A percentile compares a stretch with the other conserved stretches of the same genome.
These are phyloP conservation scores for Noctua pronuba DNA, from an alignment of 2,888 invertebrate species.

Conservation along the genomic window DNA sequence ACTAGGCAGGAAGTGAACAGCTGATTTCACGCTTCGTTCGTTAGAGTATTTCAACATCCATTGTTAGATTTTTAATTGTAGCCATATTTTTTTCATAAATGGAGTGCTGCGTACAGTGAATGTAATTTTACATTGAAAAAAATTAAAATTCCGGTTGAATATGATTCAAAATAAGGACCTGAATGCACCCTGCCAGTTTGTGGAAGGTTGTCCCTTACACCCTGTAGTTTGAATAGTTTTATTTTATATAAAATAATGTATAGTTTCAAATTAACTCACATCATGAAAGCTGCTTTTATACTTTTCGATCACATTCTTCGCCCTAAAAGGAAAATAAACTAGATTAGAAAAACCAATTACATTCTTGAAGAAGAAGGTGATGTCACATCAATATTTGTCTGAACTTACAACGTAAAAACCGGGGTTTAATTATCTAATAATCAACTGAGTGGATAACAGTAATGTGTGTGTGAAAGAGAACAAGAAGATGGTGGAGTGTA, in stretches of 20 bases:
- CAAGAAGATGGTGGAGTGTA: neutral
- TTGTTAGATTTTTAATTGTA: too few species aligned
- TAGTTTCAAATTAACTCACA: conserved; percentile 68
- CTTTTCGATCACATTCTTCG: conserved; percentile 79
- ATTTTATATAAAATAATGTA: neutral
- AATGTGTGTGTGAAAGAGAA: neutral
- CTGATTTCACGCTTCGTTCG: too few species aligned
- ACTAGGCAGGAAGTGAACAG: too few species aligned
- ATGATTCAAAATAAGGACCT: too few species aligned
- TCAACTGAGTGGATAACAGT: neutral
- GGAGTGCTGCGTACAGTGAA: too few species aligned
- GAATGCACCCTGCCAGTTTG: too few species aligned
- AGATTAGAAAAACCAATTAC: neutral
- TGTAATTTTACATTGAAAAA: too few species aligned
- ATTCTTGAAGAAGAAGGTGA: conserved; percentile 1
- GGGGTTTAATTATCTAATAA: neutral
- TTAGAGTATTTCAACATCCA: too few species aligned
- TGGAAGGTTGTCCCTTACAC: too few species aligned
- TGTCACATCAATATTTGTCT: neutral
- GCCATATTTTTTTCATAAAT: too few species aligned
- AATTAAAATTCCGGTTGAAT: too few species aligned
- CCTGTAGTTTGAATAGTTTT: neutral
- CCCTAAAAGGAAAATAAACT: conserved; percentile 75
- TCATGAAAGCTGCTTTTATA: conserved; percentile 65
- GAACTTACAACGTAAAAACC: neutral